These are phyloP conservation scores for Deroplatys truncata DNA, from an alignment of 2,888 invertebrate genomes.

Conservation along the genomic window DNA sequence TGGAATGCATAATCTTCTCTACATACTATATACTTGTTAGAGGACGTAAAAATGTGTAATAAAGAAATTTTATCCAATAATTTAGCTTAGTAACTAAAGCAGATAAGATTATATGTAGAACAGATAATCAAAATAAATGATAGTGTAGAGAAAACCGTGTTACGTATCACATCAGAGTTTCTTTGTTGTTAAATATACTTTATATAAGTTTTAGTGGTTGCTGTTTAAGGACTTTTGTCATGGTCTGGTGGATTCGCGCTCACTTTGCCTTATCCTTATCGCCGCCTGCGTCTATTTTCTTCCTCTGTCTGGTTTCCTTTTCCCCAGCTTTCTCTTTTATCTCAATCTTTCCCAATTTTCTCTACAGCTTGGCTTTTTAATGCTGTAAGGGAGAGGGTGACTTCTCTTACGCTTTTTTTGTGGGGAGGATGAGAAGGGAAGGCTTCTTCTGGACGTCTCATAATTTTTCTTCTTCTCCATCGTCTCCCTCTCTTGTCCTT, in stretches of 20 bases:
- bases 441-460: neutral
- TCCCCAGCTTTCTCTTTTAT: neutral
- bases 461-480: neutral
- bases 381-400: neutral
- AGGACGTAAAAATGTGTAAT: no score
- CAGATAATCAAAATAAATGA: no score
- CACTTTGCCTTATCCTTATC: neutral
- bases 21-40: no score
- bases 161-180: no score
- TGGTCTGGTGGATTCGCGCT: neutral
- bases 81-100: no score
- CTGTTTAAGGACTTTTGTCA: no score
- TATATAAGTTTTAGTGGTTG: neutral
- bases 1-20: no score
- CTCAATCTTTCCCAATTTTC: neutral
- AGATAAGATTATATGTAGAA: no score
- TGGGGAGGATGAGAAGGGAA: neutral
- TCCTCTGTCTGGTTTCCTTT: neutral
- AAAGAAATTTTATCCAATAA: no score
- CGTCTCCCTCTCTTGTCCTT: neutral
- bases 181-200: no score
- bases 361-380: neutral
- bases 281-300: neutral
- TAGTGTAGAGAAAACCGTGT: no score
- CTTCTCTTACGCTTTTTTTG: no score